phyloP scores from a whole-genome alignment of 2,888 invertebrate genomes.

The Incurvaria masculella region DNA sequence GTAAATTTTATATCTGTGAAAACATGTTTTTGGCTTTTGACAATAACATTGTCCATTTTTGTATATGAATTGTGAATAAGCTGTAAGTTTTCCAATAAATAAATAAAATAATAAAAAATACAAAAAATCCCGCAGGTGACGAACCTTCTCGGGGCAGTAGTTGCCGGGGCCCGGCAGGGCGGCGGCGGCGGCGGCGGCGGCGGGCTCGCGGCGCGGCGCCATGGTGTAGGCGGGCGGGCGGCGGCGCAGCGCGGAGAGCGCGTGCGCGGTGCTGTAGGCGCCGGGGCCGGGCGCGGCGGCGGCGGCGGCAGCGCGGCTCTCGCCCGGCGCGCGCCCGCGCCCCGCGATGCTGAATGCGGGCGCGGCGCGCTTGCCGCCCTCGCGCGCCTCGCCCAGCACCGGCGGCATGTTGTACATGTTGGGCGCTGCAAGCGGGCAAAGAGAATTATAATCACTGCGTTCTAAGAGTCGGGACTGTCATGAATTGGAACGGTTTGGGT shows the following conservation, averaged over 20 bases:
- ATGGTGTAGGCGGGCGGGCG: conserved; percentile 84
- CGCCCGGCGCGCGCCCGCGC: conserved; percentile 56
- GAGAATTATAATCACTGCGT: background rate
- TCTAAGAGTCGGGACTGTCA: too few relatives aligned
- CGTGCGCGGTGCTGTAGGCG: conserved; percentile 62
- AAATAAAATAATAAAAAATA: too few relatives aligned
- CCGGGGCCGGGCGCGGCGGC: conserved; percentile 82
- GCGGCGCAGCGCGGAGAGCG: conserved; percentile 35
- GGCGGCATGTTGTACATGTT: conserved; percentile 87
- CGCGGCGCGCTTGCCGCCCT: conserved; percentile 62
- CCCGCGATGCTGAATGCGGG: conserved; percentile 89
- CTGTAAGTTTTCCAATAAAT: too few relatives aligned
- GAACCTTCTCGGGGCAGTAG: conserved; percentile 63
- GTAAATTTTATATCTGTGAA: too few relatives aligned
- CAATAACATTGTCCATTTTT: too few relatives aligned
- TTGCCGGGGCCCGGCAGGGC: conserved; percentile 64
- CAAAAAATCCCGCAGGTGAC: too few relatives aligned
- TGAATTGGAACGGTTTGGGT: too few relatives aligned
- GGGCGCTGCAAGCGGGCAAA: conserved; percentile 66
- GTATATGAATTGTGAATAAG: too few relatives aligned
- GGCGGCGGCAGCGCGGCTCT: conserved; percentile 56
- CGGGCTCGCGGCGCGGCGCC: conserved; percentile 55
- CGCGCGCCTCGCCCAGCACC: conserved; percentile 60
- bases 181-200: conserved; percentile 34
- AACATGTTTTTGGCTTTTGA: too few relatives aligned